phyloP scores from a whole-genome alignment of 1,140 invertebrate genomes.

The Drosophila athabasca region DNA sequence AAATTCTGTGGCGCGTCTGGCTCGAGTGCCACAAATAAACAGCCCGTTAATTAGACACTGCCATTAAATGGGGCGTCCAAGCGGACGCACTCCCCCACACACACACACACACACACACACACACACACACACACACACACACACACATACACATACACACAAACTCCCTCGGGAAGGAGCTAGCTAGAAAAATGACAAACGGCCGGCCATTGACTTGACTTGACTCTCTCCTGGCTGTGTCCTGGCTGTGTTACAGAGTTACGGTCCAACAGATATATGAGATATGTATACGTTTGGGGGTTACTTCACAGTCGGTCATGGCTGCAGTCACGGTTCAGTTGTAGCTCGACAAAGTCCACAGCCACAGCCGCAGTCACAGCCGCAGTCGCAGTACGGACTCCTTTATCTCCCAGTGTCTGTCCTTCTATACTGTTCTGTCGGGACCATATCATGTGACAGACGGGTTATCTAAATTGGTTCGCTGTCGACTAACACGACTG shows the following conservation, averaged over 20 bases:
- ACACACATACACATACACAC: too few species aligned
- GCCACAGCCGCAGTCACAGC: background rate
- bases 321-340: constrained; percentile 35
- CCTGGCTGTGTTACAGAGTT: background rate
- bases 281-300: constrained; percentile 1
- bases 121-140: background rate
- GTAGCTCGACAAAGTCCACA: constrained; percentile 11
- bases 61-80: constrained; percentile 48
- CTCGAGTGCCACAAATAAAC: constrained; percentile 65
- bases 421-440: background rate
- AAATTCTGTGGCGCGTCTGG: constrained; percentile 23
- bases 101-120: background rate
- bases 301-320: constrained; percentile 12
- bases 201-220: constrained; percentile 63
- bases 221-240: background rate
- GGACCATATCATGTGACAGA: constrained; percentile 32
- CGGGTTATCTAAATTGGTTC: constrained; percentile 63
- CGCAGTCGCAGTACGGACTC: background rate
- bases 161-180: constrained; percentile 20
- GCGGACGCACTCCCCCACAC: constrained; percentile 3
- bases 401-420: constrained; percentile 34
- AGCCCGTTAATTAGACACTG: constrained; percentile 59
- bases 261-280: background rate
- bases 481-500: constrained; percentile 24
- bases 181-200: constrained; percentile 40